phyloP scores from a whole-genome alignment of 1,140 invertebrate genomes.

The Lordiphosa clarofinis region DNA sequence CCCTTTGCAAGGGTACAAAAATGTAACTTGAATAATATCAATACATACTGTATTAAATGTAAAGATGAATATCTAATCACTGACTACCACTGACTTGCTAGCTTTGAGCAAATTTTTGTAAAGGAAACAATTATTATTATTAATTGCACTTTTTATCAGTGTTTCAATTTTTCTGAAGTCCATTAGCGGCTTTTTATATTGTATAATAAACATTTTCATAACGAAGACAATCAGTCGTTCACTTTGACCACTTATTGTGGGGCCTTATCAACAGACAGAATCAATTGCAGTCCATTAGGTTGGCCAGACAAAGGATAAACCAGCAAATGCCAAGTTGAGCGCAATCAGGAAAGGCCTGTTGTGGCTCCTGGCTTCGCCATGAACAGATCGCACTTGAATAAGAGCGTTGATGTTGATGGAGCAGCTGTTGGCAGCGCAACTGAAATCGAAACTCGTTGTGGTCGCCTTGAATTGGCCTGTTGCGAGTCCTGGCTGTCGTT shows the following conservation, averaged over 20 bases:
- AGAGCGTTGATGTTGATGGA: neutral
- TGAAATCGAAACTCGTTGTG: neutral
- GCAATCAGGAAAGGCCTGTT: slow-evolving; percentile 1
- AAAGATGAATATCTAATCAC: too few relatives aligned
- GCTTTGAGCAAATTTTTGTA: too few relatives aligned
- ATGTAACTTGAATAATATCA: too few relatives aligned
- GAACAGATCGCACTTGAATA: neutral
- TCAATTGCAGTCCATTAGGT: slow-evolving; percentile 63
- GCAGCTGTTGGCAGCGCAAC: neutral
- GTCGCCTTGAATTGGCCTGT: neutral
- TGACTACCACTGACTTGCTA: too few relatives aligned
- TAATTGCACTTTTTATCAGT: too few relatives aligned
- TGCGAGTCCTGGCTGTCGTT: neutral
- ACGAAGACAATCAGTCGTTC: slow-evolving; percentile 22
- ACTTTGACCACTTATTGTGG: slow-evolving; percentile 35
- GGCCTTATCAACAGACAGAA: slow-evolving; percentile 44
- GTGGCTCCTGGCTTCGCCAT: neutral
- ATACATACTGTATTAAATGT: too few relatives aligned
- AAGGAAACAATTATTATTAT: too few relatives aligned
- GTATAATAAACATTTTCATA: slow-evolving; percentile 45
- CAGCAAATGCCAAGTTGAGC: slow-evolving; percentile 2
- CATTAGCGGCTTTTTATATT: slow-evolving; percentile 18
- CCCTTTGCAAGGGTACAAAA: too few relatives aligned
- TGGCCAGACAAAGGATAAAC: slow-evolving; percentile 28
- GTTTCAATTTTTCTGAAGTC: neutral